Base-by-base conservation (phyloP, 2,888 invertebrate species). In the Girardia tigrina region DNA sequence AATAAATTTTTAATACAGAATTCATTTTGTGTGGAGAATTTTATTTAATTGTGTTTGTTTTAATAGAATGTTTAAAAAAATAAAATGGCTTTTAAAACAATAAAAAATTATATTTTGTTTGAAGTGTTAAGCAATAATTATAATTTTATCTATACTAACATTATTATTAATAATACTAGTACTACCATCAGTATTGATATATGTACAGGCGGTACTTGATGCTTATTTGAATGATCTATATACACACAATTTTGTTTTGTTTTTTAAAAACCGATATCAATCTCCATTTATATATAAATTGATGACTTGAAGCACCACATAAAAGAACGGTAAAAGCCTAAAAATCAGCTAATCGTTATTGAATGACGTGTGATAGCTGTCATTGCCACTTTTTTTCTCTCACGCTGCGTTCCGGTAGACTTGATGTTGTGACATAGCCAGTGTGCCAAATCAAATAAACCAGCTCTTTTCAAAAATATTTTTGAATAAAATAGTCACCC, bases 301-400 rank as follows among this genome's bases (percentile, higher is more conserved):
- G 56, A 56, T 56, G 56, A 20, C 56, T n/a, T 56, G 56, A 56
- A 56, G 56, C 56, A 56, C n/a, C 56, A 56, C 56, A 56, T 56
- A 20, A 56, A 56, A 56, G 56, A 56, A 56, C 56, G 56, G 56
- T 56, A 56, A 56, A 56, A 56, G n/a, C 2, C 56, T 56, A 56
- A 23, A 56, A 56, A 56, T 56, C 56, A 56, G 56, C 56, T 56
- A 56, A 56, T 56, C 56, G 56, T 56, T 20, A 56, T 56, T 56
- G 56, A 56, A 56, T 56, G 56, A 56, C 56, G 56, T 56, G 56
- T 56, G 56, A 56, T 56, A 56, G 56, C 56, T 56, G 56, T 56
- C 56, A 56, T 4, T 56, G 56, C 56, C 56, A 56, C 56, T 56
- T 56, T 56, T 56, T 56, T 23, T 56, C 4, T 56, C 56, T 56